Percentiles rank a stretch among this genome's conserved stretches.
Conservation (phyloP, 2,797 vertebrate genomes). For the Chaenodraco wilsoni region DNA sequence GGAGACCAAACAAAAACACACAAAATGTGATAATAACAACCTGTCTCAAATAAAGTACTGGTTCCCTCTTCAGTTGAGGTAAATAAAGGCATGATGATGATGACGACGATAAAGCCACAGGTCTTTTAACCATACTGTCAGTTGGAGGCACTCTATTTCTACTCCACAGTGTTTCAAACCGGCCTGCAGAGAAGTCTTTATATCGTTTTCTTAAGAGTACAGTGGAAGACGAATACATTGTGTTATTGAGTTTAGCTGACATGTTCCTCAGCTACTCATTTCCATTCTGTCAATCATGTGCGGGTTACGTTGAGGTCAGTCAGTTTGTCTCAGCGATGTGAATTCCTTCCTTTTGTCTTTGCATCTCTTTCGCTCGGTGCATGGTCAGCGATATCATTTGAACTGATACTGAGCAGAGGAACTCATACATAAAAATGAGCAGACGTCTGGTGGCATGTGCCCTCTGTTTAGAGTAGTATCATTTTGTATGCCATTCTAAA, state of each 20-base stretch:
- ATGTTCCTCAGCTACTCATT: conserved; percentile 51
- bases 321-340: conserved; percentile 35
- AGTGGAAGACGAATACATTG: conserved; percentile 36
- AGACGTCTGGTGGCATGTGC: conserved; percentile 28
- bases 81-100: conserved; percentile 51
- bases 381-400: conserved; percentile 52
- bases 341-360: conserved; percentile 45
- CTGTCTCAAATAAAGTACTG: conserved; percentile 15
- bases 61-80: neutral
- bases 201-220: conserved; percentile 46
- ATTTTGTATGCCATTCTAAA: conserved; percentile 41
- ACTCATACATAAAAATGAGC: conserved; percentile 66
- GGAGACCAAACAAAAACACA: neutral
- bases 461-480: conserved; percentile 43
- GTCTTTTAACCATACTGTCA: conserved; percentile 75
- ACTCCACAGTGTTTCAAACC: conserved; percentile 57
- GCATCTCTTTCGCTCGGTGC: conserved; percentile 27
- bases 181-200: conserved; percentile 47
- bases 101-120: conserved; percentile 68
- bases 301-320: conserved; percentile 41
- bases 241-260: conserved; percentile 48
- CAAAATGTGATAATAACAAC: conserved; percentile 18
- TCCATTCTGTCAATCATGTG: conserved; percentile 46
- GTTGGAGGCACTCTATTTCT: conserved; percentile 12
- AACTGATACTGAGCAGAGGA: conserved; percentile 36